These are phyloP conservation scores for Orthosia gracilis DNA, from an alignment of 2,888 invertebrate genomes.

Conservation along the genomic window DNA sequence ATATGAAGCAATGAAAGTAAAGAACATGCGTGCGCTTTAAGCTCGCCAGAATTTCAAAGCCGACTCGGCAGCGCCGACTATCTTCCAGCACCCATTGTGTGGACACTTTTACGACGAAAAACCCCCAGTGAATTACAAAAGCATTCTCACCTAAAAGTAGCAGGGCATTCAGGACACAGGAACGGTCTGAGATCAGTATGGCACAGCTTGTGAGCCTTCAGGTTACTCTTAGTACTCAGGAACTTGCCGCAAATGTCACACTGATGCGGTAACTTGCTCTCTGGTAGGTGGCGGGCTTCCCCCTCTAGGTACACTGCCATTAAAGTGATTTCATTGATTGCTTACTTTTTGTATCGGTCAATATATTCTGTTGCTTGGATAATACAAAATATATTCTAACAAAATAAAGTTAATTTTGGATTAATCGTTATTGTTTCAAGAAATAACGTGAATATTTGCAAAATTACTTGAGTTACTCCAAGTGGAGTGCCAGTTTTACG, in stretches of 20 bases:
- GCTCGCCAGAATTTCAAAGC: too few species aligned
- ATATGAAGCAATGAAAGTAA: too few species aligned
- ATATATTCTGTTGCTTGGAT: not conserved
- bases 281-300: conserved; percentile 66
- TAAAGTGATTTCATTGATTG: not conserved
- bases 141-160: conserved; percentile 81
- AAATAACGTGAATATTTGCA: too few species aligned
- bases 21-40: too few species aligned
- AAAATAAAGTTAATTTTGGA: not conserved
- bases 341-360: not conserved
- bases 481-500: too few species aligned
- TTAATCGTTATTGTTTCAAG: too few species aligned
- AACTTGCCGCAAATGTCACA: conserved; percentile 88
- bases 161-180: conserved; percentile 81
- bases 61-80: too few species aligned
- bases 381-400: not conserved
- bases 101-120: too few species aligned
- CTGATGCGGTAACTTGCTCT: conserved; percentile 85
- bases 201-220: conserved; percentile 86
- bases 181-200: conserved; percentile 85
- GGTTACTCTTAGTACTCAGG: conserved; percentile 85
- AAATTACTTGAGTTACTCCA: too few species aligned
- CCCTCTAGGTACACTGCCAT: conserved; percentile 68
- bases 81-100: too few species aligned
- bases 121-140: not conserved